Conservation (phyloP, 2,797 vertebrate species). For the Selene dorsalis region DNA sequence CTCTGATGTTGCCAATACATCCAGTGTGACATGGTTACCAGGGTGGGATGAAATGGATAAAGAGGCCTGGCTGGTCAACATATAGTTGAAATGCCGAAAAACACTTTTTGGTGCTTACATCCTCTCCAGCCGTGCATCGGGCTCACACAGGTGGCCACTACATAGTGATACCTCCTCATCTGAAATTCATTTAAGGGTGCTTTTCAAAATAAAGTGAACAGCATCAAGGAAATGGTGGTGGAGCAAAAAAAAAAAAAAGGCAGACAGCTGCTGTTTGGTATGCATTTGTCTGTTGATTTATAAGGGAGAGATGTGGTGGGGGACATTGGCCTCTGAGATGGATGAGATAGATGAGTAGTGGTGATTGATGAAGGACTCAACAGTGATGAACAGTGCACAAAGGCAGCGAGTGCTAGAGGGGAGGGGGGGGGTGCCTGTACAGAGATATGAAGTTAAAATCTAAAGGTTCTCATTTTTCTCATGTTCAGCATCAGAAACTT, state of each 20-base stretch:
- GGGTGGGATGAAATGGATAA: conserved; percentile 7
- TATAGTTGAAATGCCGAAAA: background rate
- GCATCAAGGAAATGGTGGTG: conserved; percentile 15
- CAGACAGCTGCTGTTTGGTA: conserved; percentile 58
- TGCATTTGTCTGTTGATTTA: conserved; percentile 69
- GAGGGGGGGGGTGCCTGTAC: background rate
- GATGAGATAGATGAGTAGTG: conserved; percentile 59
- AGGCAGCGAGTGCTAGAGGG: conserved; percentile 21
- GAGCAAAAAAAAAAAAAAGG: background rate
- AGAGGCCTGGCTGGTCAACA: conserved; percentile 4
- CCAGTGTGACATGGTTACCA: conserved; percentile 37
- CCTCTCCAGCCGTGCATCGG: background rate
- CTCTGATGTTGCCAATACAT: conserved; percentile 30
- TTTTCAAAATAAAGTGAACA: background rate
- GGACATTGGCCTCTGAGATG: conserved; percentile 57
- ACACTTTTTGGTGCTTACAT: background rate
- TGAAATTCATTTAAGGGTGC: conserved; percentile 2
- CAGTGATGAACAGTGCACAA: conserved; percentile 45
- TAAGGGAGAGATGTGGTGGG: conserved; percentile 52
- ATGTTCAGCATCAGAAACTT: conserved; percentile 31
- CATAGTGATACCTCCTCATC: conserved; percentile 1
- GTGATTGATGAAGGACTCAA: conserved; percentile 70
- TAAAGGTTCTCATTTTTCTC: conserved; percentile 22
- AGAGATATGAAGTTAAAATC: conserved; percentile 21
- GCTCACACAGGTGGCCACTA: conserved; percentile 31